Evolutionary conservation across 2,797 vertebrate genomes (phyloP).

Genomic region (Synaphobranchus kaupii): DNA sequence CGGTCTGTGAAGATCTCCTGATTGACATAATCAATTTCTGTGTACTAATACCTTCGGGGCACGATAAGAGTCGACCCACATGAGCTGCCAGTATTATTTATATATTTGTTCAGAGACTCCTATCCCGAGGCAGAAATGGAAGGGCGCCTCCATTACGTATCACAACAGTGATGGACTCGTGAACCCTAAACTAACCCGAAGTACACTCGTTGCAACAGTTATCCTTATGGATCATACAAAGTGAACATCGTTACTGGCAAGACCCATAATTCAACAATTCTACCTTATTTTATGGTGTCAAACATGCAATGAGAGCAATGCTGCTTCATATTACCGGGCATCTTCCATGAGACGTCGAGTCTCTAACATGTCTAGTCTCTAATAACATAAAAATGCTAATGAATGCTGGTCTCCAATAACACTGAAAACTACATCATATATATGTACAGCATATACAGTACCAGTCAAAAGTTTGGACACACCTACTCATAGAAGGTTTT

Average conservation of each 20-base stretch:
- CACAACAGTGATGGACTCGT: too few relatives aligned
- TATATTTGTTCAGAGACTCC: background rate
- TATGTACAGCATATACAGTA: too few relatives aligned
- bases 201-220: background rate
- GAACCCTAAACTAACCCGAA: background rate
- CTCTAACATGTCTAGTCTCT: too few relatives aligned
- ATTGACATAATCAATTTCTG: conserved; percentile 3
- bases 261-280: background rate
- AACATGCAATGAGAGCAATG: background rate
- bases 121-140: background rate
- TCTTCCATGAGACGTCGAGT: background rate
- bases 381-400: background rate
- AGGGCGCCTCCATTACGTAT: background rate
- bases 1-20: conserved; percentile 3
- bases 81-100: background rate
- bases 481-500: too few relatives aligned
- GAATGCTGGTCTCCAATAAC: background rate
- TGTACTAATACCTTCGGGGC: background rate
- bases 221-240: background rate
- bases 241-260: conserved; percentile 1
- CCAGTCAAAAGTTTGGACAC: too few relatives aligned
- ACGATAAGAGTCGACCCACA: background rate
- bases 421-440: too few relatives aligned
- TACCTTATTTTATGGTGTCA: too few relatives aligned
- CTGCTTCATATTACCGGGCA: background rate